Evolutionary conservation across 2,113 vertebrate species (phyloP).

Genomic region (Australoheros scitulus): DNA sequence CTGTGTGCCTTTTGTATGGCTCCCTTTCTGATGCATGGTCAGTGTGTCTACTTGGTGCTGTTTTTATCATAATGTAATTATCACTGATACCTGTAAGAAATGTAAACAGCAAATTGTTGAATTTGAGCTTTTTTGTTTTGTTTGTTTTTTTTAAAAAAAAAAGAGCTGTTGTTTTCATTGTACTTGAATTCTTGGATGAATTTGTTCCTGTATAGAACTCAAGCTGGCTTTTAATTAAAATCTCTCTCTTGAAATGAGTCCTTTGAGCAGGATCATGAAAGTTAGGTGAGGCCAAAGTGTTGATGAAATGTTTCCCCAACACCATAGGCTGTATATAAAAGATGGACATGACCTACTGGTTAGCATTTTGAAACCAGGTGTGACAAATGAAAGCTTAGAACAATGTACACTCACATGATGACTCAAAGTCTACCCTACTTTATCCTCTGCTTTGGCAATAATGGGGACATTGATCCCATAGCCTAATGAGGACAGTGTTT

Average conservation of each 20-base stretch:
- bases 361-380: neutral
- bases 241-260: constrained; percentile 13
- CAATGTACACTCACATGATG: neutral
- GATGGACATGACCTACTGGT: neutral
- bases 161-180: constrained; percentile 70
- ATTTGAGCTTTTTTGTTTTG: constrained; percentile 52
- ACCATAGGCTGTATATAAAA: neutral
- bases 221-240: constrained; percentile 70
- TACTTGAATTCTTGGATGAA: constrained; percentile 73
- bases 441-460: neutral
- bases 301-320: neutral
- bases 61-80: constrained; percentile 75
- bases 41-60: constrained; percentile 78
- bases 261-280: neutral
- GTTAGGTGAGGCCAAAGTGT: neutral
- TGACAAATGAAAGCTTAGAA: neutral
- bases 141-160: neutral
- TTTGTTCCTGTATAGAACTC: constrained; percentile 71
- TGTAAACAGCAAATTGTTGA: constrained; percentile 71
- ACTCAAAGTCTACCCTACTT: neutral
- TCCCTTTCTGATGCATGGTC: constrained; percentile 80
- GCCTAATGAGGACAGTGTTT: neutral
- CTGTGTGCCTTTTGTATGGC: constrained; percentile 62
- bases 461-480: neutral
- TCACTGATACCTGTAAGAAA: constrained; percentile 72